Evolutionary conservation across 2,888 invertebrate genomes (phyloP).

Genomic region (Eupithecia inturbata): DNA sequence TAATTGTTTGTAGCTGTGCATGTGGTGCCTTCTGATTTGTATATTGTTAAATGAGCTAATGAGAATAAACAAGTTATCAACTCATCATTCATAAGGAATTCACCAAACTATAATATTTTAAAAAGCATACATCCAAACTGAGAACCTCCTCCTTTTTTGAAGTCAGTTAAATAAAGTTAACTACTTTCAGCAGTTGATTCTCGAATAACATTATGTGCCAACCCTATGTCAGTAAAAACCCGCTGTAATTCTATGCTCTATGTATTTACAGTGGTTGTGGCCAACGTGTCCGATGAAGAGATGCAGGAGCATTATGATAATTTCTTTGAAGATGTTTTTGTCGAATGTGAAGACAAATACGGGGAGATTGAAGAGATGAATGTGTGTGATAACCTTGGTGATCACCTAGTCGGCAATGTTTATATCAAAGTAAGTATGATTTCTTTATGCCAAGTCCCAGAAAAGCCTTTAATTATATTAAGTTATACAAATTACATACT

Average conservation of each 20-base stretch:
- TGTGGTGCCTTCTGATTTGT: no score
- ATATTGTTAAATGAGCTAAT: no score
- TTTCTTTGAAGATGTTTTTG: slow-evolving; percentile 99
- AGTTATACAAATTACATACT: no score
- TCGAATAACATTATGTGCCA: not conserved
- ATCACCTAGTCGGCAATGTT: slow-evolving; percentile 99
- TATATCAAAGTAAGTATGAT: slow-evolving; percentile 93
- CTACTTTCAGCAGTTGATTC: not conserved
- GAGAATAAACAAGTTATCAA: not conserved
- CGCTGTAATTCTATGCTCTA: no score
- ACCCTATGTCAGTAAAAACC: not conserved
- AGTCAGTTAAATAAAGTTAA: no score
- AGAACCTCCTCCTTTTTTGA: no score
- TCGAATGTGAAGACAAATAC: slow-evolving; percentile 99
- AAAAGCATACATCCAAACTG: no score
- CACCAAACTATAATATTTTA: no score
- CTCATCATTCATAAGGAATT: not conserved
- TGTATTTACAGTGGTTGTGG: slow-evolving; percentile 89
- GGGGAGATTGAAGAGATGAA: slow-evolving; percentile 99
- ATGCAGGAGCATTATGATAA: slow-evolving; percentile 99
- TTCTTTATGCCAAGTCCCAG: not conserved
- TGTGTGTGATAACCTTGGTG: slow-evolving; percentile 99
- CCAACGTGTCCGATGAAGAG: slow-evolving; percentile 98
- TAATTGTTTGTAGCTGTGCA: no score
- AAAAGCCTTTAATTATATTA: not conserved